Percentiles rank a stretch among this genome's conserved stretches.
Evolutionary conservation across 1,140 invertebrate genomes (phyloP).

Genomic region (Chymomyza costata): DNA sequence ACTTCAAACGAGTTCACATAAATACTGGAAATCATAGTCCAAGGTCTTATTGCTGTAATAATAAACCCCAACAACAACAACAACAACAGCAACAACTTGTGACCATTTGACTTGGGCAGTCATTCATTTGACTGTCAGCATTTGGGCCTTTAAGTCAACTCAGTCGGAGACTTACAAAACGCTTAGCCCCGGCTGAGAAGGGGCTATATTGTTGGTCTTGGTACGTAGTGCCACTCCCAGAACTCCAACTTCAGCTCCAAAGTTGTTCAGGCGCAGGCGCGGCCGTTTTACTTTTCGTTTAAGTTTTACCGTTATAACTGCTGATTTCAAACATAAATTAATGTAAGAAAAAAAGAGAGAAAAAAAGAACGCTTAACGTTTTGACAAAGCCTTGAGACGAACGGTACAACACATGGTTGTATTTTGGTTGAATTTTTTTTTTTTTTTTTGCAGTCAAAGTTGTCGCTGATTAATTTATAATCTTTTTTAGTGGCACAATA

Average conservation of each 20-base stretch:
- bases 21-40: conserved; percentile 40
- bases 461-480: conserved; percentile 59
- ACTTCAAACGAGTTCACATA: conserved; percentile 8
- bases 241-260: conserved; percentile 5
- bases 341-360: conserved; percentile 28
- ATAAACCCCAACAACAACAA: conserved; percentile 27
- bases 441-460: too few species aligned
- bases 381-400: conserved; percentile 15
- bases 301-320: conserved; percentile 49
- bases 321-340: conserved; percentile 59
- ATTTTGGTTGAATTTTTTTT: conserved; percentile 28
- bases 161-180: conserved; percentile 49
- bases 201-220: conserved; percentile 23
- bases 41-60: conserved; percentile 35
- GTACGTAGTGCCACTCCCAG: conserved; percentile 62
- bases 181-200: conserved; percentile 38
- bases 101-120: conserved; percentile 33
- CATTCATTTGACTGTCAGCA: conserved; percentile 60
- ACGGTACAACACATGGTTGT: not conserved
- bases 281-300: conserved; percentile 42
- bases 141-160: conserved; percentile 39
- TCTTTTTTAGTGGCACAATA: conserved; percentile 15
- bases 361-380: conserved; percentile 9
- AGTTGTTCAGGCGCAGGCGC: conserved; percentile 51
- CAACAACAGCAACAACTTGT: too few species aligned